Evolutionary conservation across 30 jellyfish, hydroid and myxozoan species (phyloP), one percentile per base, ranked within the genome.

Genomic region (Phacellophora camtschatica): DNA sequence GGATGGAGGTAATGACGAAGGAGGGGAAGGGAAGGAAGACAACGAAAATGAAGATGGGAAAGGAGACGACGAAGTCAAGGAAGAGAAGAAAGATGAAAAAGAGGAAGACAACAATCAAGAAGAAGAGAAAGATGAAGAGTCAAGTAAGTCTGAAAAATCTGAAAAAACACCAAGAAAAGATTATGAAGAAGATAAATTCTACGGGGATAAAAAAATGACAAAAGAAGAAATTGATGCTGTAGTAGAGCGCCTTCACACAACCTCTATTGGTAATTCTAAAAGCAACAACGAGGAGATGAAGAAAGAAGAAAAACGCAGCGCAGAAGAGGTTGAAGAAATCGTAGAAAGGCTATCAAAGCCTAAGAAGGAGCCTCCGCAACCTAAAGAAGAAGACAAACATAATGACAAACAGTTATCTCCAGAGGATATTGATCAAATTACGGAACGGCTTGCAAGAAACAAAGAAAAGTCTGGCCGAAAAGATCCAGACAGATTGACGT

Each of bases 261-360:
- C 70, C 23, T 39, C 39, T 19, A 82, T 24, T 27, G 68, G 68
- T n/a, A 68, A 68, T n/a, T 4, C 77, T 0, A 80, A 64, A 8
- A 33, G 41, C 2, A 57, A 31, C 20, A 43, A 63, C 13, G 71
- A 56, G 2, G 71, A 54, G 1, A 37, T 32, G 1, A 50, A 49
- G 33, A 37, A 39, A 55, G 48, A 20, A 28, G 66, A 53, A 23
- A 70, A 80, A 33, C 49, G 73, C 50, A 63, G 84, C 36, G 54
- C 66, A 65, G 91, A 65, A 49, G 91, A 64, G 48, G 77, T 80
- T 12, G 91, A 80, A 10, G 59, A 66, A 31, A 80, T 80, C 7
- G 91, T 80, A 9, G 91, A 80, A 9, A 51, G 91, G 42, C 29
- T 80, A 61, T 45, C 65, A 66, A 49, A 80, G 35, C 41, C 68